phyloP scores from a whole-genome alignment of 2,113 vertebrate genomes.

The Actenoides hombroni region DNA sequence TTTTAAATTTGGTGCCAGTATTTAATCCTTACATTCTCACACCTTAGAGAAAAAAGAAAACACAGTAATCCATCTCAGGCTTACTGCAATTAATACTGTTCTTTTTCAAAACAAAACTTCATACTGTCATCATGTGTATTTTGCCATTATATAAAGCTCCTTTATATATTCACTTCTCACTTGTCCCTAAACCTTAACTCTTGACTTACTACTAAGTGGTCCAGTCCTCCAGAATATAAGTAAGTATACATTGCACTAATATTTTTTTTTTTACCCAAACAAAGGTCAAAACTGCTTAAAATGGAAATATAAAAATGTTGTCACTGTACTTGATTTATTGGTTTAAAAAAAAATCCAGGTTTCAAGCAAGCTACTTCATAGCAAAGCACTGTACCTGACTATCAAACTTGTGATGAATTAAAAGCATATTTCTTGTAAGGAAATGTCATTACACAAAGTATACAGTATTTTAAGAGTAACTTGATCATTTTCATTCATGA shows the following conservation, averaged over 20 bases:
- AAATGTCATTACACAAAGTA: conserved; percentile 14
- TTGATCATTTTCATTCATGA: conserved; percentile 48
- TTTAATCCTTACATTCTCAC: background rate
- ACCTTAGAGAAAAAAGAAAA: background rate
- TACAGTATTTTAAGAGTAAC: conserved; percentile 2
- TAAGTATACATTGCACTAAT: background rate
- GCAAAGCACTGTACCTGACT: background rate
- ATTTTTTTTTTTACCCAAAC: background rate
- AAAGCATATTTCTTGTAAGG: background rate
- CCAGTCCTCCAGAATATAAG: background rate
- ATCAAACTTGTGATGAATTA: background rate
- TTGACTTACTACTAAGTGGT: background rate
- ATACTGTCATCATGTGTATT: background rate
- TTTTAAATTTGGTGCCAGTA: background rate
- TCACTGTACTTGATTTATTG: background rate
- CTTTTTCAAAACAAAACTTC: background rate
- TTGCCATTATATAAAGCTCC: background rate
- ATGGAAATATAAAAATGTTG: background rate
- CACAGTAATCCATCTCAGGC: background rate
- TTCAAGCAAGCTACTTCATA: background rate
- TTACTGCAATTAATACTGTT: background rate
- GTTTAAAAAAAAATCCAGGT: background rate
- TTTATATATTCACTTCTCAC: background rate
- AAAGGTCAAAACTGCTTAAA: background rate
- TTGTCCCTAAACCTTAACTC: background rate